These are phyloP conservation scores for Hemiprocne comata DNA, from an alignment of 2,113 vertebrate genomes.

Conservation along the genomic window DNA sequence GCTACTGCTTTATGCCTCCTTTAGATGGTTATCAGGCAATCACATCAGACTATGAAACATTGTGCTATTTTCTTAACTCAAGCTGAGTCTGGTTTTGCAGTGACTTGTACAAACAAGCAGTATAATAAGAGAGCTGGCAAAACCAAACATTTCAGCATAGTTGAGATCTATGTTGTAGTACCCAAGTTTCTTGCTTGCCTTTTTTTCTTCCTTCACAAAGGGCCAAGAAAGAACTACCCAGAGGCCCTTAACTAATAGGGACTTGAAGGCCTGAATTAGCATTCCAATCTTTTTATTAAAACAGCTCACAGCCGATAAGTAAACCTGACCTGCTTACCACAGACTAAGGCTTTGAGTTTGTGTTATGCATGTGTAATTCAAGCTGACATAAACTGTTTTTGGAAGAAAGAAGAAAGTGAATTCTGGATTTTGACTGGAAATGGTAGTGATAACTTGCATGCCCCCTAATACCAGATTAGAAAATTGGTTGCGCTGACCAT, in stretches of 20 bases:
- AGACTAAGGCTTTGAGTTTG: neutral
- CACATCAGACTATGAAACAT: neutral
- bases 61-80: neutral
- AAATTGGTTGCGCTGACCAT: neutral
- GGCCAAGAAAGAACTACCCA: constrained; percentile 2
- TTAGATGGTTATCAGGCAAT: neutral
- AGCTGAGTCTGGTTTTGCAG: neutral
- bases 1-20: neutral
- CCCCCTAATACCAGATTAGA: neutral
- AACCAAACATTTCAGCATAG: constrained; percentile 8
- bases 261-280: constrained; percentile 33
- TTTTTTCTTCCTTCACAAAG: neutral
- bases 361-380: constrained; percentile 38
- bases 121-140: constrained; percentile 27
- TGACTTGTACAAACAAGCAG: constrained; percentile 41
- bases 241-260: constrained; percentile 10
- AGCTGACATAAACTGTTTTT: constrained; percentile 22
- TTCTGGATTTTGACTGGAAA: constrained; percentile 20
- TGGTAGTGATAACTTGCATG: neutral
- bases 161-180: neutral
- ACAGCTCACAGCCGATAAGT: constrained; percentile 31
- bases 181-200: constrained; percentile 8
- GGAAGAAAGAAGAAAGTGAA: neutral
- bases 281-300: constrained; percentile 39
- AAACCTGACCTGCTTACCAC: constrained; percentile 27